These are phyloP conservation scores for Coregonus ussuriensis DNA, from an alignment of 2,797 vertebrate species.

Conservation along the genomic window DNA sequence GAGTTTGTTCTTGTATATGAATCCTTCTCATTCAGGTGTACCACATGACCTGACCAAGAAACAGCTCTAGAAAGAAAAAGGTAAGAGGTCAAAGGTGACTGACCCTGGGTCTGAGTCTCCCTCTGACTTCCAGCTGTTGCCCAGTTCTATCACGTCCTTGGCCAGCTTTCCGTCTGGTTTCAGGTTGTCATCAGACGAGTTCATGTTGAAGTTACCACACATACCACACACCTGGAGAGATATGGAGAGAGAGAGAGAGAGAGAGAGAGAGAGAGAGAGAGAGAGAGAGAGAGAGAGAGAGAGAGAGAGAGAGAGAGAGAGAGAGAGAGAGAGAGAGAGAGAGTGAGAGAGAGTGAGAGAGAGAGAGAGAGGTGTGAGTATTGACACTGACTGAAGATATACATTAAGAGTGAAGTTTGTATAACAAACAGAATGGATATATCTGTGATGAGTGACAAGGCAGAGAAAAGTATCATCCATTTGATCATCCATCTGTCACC, in stretches of 20 bases:
- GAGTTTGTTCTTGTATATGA: no score
- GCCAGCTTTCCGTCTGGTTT: slow-evolving; percentile 77
- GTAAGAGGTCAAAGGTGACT: slow-evolving; percentile 33
- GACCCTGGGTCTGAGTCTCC: slow-evolving; percentile 78
- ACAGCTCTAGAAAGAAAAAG: not conserved
- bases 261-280: no score
- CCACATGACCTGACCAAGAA: not conserved
- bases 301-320: not conserved
- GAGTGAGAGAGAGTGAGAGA: no score
- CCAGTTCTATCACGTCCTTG: slow-evolving; percentile 72
- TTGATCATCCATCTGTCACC: no score
- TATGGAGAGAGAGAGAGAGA: no score
- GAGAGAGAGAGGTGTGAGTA: no score
- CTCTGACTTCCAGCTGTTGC: slow-evolving; percentile 84
- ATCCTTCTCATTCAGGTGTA: not conserved
- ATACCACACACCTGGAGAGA: slow-evolving; percentile 81
- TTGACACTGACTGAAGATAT: no score
- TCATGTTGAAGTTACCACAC: slow-evolving; percentile 84
- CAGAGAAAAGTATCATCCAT: no score
- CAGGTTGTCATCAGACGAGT: slow-evolving; percentile 76
- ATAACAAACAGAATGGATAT: no score
- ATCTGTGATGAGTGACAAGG: no score
- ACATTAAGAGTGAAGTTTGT: no score
- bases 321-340: not conserved
- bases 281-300: no score